phyloP scores from a whole-genome alignment of 2,797 vertebrate species.

The Psittacula echo region DNA sequence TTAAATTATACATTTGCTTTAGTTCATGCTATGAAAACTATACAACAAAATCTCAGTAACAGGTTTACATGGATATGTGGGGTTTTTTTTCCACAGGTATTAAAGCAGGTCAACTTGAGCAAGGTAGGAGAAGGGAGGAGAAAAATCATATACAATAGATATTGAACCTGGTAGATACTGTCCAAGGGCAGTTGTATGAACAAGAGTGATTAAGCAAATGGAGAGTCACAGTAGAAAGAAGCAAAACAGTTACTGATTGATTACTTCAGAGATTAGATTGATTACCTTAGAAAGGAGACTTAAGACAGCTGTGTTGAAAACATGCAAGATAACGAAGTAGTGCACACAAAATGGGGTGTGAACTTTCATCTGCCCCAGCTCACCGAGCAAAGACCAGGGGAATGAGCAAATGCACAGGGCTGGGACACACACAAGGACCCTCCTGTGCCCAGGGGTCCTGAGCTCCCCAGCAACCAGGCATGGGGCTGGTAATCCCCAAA shows the following conservation, averaged over 20 bases:
- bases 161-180: background rate
- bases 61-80: background rate
- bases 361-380: background rate
- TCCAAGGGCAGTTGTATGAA: background rate
- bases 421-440: too few relatives aligned
- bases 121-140: background rate
- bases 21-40: conserved; percentile 12
- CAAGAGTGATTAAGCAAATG: background rate
- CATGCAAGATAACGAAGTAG: rapidly evolving
- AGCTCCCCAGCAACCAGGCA: rapidly evolving
- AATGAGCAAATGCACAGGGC: background rate
- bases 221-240: background rate
- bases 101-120: background rate
- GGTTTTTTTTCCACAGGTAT: background rate
- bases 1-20: conserved; percentile 50
- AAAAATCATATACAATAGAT: background rate
- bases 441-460: rapidly evolving
- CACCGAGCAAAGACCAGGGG: background rate
- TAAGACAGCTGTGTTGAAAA: background rate
- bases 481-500: too few relatives aligned
- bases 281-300: background rate
- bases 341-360: rapidly evolving
- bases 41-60: background rate
- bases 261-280: background rate
- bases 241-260: background rate